phyloP scores from a whole-genome alignment of 2,113 vertebrate genomes.

The Limanda limanda region DNA sequence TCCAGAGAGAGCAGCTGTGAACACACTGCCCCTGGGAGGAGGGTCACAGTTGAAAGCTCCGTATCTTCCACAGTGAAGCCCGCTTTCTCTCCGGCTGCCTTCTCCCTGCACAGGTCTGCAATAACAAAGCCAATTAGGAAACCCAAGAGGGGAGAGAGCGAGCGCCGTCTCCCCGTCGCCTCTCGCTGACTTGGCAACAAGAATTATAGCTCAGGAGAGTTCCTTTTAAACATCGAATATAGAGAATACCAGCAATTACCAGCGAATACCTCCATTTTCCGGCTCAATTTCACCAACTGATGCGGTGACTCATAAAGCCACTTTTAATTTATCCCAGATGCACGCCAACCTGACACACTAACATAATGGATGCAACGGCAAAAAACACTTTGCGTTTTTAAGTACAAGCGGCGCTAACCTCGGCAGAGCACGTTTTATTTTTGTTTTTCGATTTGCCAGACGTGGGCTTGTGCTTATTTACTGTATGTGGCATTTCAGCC shows the following conservation, averaged over 20 bases:
- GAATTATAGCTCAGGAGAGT: slow-evolving; percentile 74
- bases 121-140: slow-evolving; percentile 84
- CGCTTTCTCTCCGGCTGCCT: slow-evolving; percentile 62
- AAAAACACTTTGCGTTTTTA: slow-evolving; percentile 28
- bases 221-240: slow-evolving; percentile 71
- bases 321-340: slow-evolving; percentile 65
- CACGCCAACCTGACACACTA: slow-evolving; percentile 23
- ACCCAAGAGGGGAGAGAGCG: slow-evolving; percentile 70
- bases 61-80: slow-evolving; percentile 65
- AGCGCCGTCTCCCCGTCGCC: slow-evolving; percentile 67
- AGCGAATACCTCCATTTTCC: slow-evolving; percentile 57
- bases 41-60: slow-evolving; percentile 72
- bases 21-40: slow-evolving; percentile 70
- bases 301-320: slow-evolving; percentile 64
- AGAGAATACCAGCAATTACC: slow-evolving; percentile 75
- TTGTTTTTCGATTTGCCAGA: not conserved
- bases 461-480: slow-evolving; percentile 40
- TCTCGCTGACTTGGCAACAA: slow-evolving; percentile 78
- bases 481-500: slow-evolving; percentile 45
- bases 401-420: slow-evolving; percentile 32
- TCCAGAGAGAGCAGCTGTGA: slow-evolving; percentile 78
- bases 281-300: slow-evolving; percentile 49
- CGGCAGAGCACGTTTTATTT: slow-evolving; percentile 1
- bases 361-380: slow-evolving; percentile 39
- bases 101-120: slow-evolving; percentile 74